These are phyloP conservation scores for Eucidaris tribuloides DNA, from an alignment of 35 echinoderm and acorn worm genomes.

Conservation along the genomic window DNA sequence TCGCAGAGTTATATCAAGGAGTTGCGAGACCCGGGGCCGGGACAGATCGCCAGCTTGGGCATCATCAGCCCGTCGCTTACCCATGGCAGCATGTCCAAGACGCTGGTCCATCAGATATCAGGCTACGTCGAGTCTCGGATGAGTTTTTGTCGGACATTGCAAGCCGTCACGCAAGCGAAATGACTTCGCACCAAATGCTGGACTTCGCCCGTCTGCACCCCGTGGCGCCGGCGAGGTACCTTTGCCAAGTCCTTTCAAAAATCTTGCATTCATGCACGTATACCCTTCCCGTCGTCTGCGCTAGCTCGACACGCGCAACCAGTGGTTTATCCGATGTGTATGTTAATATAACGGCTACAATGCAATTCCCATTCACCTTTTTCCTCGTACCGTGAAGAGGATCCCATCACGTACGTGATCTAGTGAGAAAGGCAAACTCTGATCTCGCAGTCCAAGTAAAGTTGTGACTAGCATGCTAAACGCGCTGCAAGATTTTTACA, in stretches of 20 bases:
- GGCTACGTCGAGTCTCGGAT: not conserved
- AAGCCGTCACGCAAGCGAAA: not conserved
- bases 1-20: constrained; percentile 12
- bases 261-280: constrained; percentile 9
- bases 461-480: not conserved
- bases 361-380: constrained; percentile 13
- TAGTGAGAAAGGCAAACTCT: too few species aligned
- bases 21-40: constrained; percentile 4
- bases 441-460: too few species aligned
- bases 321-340: constrained; percentile 12
- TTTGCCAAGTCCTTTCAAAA: constrained; percentile 6
- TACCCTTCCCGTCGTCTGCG: not conserved
- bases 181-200: constrained; percentile 5
- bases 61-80: not conserved
- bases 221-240: constrained; percentile 28
- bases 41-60: not conserved
- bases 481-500: constrained; percentile 4
- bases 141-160: not conserved
- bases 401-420: constrained; percentile 26
- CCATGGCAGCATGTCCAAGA: constrained; percentile 2
- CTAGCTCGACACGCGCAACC: not conserved
- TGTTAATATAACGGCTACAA: not conserved
- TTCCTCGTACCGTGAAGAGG: not conserved
- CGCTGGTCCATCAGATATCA: not conserved
- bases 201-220: constrained; percentile 19